Percentiles rank a stretch among this genome's conserved stretches.
Evolutionary conservation across 1,140 invertebrate genomes (phyloP).

Genomic region (Phocides pigmalion): DNA sequence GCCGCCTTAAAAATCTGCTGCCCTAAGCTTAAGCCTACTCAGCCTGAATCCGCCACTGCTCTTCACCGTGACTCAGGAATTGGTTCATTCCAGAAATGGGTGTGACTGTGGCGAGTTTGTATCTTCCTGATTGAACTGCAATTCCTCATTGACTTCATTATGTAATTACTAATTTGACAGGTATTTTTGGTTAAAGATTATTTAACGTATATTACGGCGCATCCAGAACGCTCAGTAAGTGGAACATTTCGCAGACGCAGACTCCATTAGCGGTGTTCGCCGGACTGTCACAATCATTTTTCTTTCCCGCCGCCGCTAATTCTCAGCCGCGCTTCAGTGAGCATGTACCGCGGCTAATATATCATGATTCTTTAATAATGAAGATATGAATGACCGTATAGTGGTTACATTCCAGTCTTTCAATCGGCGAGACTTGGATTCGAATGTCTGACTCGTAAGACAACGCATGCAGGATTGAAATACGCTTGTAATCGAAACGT

Average conservation of each 20-base stretch:
- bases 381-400: no score
- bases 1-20: no score
- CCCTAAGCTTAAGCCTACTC: no score
- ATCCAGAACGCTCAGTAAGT: constrained; percentile 55
- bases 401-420: no score
- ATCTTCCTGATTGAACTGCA: neutral
- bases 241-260: constrained; percentile 79
- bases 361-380: constrained; percentile 54
- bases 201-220: constrained; percentile 23
- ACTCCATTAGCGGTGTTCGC: constrained; percentile 81
- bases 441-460: no score
- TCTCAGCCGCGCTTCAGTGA: constrained; percentile 77
- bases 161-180: neutral
- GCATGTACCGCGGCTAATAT: constrained; percentile 38
- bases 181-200: neutral
- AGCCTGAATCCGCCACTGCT: no score
- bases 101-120: no score
- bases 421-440: no score
- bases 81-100: no score
- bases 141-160: neutral
- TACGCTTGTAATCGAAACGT: no score
- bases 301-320: constrained; percentile 82
- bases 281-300: constrained; percentile 84
- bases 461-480: no score
- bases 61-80: no score